phyloP scores from a whole-genome alignment of 2,888 invertebrate species.

The Eupeodes latifasciatus region DNA sequence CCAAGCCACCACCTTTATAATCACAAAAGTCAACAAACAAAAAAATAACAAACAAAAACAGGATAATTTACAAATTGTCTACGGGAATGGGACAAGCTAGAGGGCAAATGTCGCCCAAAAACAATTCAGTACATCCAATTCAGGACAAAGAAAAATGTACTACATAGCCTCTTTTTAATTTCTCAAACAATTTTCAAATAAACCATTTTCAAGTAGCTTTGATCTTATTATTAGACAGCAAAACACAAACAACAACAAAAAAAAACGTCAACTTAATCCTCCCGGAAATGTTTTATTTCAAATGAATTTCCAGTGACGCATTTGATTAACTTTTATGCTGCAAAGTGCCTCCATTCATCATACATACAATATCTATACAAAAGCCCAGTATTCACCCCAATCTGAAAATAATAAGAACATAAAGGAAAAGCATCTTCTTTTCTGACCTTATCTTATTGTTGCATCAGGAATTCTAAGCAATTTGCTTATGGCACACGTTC shows the following conservation, averaged over 20 bases:
- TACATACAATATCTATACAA: conserved; percentile 3
- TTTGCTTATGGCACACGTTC: conserved; percentile 72
- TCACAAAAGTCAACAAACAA: too few species aligned
- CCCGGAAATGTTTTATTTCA: not conserved
- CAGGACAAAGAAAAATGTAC: not conserved
- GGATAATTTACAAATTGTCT: not conserved
- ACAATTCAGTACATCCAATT: too few species aligned
- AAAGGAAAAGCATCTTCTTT: conserved; percentile 44
- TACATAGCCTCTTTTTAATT: not conserved
- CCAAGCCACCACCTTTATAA: too few species aligned
- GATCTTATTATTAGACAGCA: conserved; percentile 53
- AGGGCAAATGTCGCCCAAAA: not conserved
- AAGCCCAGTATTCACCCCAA: conserved; percentile 19
- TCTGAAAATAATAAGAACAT: not conserved
- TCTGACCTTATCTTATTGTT: conserved; percentile 69
- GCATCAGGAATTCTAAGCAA: conserved; percentile 75
- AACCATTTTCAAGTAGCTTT: conserved; percentile 35
- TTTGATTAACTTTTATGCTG: conserved; percentile 62
- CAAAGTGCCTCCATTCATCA: conserved; percentile 68
- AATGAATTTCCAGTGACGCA: conserved; percentile 55
- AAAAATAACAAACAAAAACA: not conserved
- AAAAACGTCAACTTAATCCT: not conserved
- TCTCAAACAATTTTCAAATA: conserved; percentile 24
- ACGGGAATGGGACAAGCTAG: not conserved
- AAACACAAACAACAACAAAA: not conserved